These are phyloP conservation scores for Daubentonia madagascariensis DNA, from an alignment of 2,113 vertebrate genomes.

Conservation along the genomic window DNA sequence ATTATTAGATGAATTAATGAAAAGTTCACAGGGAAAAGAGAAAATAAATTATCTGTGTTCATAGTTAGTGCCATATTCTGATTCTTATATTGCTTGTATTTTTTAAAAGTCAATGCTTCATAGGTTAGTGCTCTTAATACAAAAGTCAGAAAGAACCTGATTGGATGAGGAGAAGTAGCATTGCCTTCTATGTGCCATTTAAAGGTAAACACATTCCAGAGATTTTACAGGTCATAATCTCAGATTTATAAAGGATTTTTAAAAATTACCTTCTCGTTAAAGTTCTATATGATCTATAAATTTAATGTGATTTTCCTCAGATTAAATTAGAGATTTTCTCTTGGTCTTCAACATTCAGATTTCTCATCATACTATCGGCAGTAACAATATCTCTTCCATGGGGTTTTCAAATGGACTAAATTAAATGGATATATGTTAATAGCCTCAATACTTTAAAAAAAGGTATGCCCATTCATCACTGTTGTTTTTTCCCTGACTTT, in stretches of 20 bases:
- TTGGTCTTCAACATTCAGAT: conserved; percentile 7
- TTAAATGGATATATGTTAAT: conserved; percentile 5
- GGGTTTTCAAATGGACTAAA: neutral
- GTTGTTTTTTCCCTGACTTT: neutral
- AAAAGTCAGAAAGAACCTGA: neutral
- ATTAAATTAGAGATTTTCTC: neutral
- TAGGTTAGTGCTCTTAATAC: neutral
- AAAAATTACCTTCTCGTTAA: neutral
- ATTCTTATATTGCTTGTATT: neutral
- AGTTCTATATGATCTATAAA: neutral
- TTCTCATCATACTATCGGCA: neutral
- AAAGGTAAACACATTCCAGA: neutral
- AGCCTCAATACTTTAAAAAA: neutral
- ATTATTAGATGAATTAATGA: neutral
- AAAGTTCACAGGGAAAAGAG: neutral
- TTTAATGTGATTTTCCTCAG: neutral
- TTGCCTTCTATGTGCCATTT: neutral
- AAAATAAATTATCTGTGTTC: neutral
- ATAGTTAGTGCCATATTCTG: neutral
- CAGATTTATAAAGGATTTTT: neutral
- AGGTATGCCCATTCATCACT: neutral
- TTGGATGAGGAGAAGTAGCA: neutral
- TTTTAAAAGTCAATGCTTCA: neutral
- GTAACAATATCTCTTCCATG: neutral
- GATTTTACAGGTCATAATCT: neutral